These are phyloP conservation scores for Drosophila willistoni DNA, from an alignment of 1,140 invertebrate species.

Conservation along the genomic window DNA sequence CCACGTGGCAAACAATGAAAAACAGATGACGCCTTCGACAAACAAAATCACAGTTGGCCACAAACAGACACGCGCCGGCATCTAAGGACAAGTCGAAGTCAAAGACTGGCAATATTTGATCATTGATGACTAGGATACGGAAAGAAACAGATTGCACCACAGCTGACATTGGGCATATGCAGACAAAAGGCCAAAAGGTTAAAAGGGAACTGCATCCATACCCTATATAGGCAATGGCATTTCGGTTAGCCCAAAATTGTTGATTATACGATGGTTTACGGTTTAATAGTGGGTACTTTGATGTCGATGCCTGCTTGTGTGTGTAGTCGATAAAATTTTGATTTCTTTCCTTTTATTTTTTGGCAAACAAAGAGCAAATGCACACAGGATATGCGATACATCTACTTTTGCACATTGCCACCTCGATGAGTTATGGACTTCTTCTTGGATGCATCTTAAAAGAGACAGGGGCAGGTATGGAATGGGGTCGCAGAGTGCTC, in stretches of 20 bases:
- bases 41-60: slow-evolving; percentile 75
- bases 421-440: slow-evolving; percentile 67
- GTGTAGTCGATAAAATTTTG: not conserved
- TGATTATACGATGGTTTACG: too few relatives aligned
- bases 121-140: slow-evolving; percentile 56
- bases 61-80: slow-evolving; percentile 67
- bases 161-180: slow-evolving; percentile 58
- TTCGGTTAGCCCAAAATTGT: too few relatives aligned
- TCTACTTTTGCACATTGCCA: slow-evolving; percentile 79
- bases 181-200: slow-evolving; percentile 54
- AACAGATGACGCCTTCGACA: slow-evolving; percentile 59
- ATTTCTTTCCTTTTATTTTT: slow-evolving; percentile 21
- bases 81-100: slow-evolving; percentile 28
- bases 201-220: slow-evolving; percentile 26
- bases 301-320: not conserved
- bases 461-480: slow-evolving; percentile 25
- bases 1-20: slow-evolving; percentile 58
- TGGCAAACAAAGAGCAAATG: slow-evolving; percentile 58
- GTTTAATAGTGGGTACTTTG: not conserved
- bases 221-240: not conserved
- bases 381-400: slow-evolving; percentile 79
- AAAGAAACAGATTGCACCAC: slow-evolving; percentile 74
- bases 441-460: slow-evolving; percentile 52
- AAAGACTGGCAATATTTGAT: slow-evolving; percentile 69
- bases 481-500: not conserved